Conservation (phyloP, 2,797 vertebrate genomes). For the Helostoma temminkii region DNA sequence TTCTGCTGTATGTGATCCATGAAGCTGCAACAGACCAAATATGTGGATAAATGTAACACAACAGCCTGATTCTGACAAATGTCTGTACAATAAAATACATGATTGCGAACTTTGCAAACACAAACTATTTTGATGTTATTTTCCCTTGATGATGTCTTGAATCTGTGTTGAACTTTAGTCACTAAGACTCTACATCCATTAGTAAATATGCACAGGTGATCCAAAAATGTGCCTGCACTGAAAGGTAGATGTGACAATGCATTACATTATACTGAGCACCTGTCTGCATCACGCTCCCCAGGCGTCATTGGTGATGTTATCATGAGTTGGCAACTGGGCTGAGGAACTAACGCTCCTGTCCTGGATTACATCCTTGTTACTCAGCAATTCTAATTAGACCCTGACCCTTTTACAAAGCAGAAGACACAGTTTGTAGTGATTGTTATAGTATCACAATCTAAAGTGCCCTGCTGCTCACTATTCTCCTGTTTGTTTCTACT, state of each 20-base stretch:
- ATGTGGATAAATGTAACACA: background rate
- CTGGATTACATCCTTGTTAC: constrained; percentile 68
- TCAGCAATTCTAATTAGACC: constrained; percentile 67
- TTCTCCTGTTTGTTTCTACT: background rate
- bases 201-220: background rate
- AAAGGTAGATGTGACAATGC: constrained; percentile 12
- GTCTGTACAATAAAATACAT: background rate
- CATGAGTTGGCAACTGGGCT: constrained; percentile 27
- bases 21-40: constrained; percentile 51
- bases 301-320: constrained; percentile 49
- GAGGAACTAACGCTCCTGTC: constrained; percentile 63
- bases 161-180: constrained; percentile 1
- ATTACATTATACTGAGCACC: constrained; percentile 26
- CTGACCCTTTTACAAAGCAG: constrained; percentile 36
- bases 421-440: background rate
- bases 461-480: background rate
- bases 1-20: constrained; percentile 75
- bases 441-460: background rate
- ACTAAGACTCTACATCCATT: too few species aligned
- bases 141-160: constrained; percentile 31
- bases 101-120: background rate
- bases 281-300: constrained; percentile 20
- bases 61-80: background rate
- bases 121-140: constrained; percentile 22
- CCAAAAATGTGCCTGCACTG: constrained; percentile 9